Evolutionary conservation across 2,888 invertebrate genomes (phyloP).

Genomic region (Alviniconcha strummeri): DNA sequence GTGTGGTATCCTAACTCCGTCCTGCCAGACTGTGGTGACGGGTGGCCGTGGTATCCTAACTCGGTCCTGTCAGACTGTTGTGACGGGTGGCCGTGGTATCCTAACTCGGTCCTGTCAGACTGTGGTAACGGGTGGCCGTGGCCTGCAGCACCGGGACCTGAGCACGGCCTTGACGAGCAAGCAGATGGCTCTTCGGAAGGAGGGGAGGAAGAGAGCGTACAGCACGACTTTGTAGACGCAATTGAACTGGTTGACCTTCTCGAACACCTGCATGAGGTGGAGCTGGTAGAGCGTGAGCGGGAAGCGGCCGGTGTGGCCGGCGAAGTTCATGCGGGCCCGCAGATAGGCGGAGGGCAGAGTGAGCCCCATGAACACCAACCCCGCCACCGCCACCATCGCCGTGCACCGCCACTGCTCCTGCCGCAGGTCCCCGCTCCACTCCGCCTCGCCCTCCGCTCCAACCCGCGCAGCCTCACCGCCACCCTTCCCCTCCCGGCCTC

Average conservation of each 20-base stretch:
- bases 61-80: too few species aligned
- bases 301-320: background rate
- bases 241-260: slow-evolving; percentile 40
- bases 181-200: slow-evolving; percentile 29
- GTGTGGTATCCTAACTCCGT: too few species aligned
- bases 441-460: background rate
- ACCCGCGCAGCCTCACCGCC: background rate
- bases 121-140: slow-evolving; percentile 9
- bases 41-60: too few species aligned
- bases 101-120: slow-evolving; percentile 3
- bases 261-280: slow-evolving; percentile 34
- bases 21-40: too few species aligned
- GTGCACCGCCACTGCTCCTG: slow-evolving; percentile 37
- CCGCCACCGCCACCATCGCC: slow-evolving; percentile 37
- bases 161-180: background rate
- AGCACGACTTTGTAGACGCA: slow-evolving; percentile 36
- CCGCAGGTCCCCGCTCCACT: slow-evolving; percentile 29
- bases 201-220: slow-evolving; percentile 23
- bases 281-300: slow-evolving; percentile 29
- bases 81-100: too few species aligned
- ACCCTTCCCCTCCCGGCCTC: background rate
- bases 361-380: slow-evolving; percentile 39
- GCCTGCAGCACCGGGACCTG: background rate
- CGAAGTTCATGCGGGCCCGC: slow-evolving; percentile 35
- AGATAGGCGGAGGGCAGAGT: slow-evolving; percentile 41